These are phyloP conservation scores for Hirudo medicinalis DNA, from an alignment of 1,140 invertebrate genomes.

Conservation along the genomic window DNA sequence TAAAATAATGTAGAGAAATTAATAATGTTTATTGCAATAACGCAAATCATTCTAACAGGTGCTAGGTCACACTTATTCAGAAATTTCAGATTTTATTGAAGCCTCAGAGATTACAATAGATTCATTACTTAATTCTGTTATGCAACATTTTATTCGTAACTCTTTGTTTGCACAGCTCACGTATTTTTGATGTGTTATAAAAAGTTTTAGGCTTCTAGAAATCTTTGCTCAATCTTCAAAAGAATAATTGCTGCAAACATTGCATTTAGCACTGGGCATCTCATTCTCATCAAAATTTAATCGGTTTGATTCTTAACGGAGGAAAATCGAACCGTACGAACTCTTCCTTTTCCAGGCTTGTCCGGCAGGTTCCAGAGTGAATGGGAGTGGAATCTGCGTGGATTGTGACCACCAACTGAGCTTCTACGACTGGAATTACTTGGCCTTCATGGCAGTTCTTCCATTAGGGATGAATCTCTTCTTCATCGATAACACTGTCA, in stretches of 20 bases:
- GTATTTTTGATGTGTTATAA: too few relatives aligned
- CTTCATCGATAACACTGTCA: conserved; percentile 69
- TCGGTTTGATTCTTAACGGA: neutral
- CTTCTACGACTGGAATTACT: conserved; percentile 84
- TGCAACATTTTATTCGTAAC: too few relatives aligned
- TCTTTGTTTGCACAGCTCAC: too few relatives aligned
- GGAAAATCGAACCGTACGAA: neutral
- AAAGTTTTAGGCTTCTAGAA: too few relatives aligned
- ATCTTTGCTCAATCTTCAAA: neutral
- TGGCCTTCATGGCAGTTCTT: conserved; percentile 78
- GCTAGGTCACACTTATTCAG: too few relatives aligned
- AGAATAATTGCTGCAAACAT: neutral
- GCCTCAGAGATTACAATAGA: too few relatives aligned
- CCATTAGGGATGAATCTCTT: conserved; percentile 76
- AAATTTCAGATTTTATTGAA: too few relatives aligned
- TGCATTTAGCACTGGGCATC: neutral
- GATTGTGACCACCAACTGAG: conserved; percentile 60
- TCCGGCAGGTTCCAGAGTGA: conserved; percentile 50
- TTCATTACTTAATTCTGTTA: too few relatives aligned
- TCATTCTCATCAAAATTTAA: neutral
- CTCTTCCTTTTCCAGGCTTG: conserved; percentile 67
- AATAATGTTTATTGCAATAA: too few relatives aligned
- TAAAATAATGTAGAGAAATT: too few relatives aligned
- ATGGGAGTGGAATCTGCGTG: conserved; percentile 51
- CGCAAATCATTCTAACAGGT: too few relatives aligned